Conservation (phyloP, 2,888 invertebrate genomes). For the Drosophila peninsularis region DNA sequence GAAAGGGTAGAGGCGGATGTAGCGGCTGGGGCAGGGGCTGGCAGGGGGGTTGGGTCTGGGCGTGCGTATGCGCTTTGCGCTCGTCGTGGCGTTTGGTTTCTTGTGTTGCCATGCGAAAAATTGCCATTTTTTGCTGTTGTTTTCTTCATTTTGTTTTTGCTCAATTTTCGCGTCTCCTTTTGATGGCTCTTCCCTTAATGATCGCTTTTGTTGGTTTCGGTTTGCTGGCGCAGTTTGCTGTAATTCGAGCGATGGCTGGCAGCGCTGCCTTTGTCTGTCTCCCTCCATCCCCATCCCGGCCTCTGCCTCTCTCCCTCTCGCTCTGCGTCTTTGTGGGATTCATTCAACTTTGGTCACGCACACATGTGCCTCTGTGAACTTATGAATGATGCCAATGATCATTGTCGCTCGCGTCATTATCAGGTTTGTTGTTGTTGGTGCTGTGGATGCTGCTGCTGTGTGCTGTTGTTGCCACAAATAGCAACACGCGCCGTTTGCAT, state of each 20-base stretch:
- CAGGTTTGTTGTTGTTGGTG: slow-evolving; percentile 16
- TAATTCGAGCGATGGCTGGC: slow-evolving; percentile 38
- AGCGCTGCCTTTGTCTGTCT: background rate
- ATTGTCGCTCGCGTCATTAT: slow-evolving; percentile 24
- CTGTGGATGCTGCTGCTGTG: slow-evolving; percentile 22
- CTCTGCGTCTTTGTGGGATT: slow-evolving; percentile 46
- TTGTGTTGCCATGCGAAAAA: slow-evolving; percentile 64
- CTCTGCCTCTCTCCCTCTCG: background rate
- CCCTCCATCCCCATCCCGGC: background rate
- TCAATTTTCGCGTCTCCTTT: slow-evolving; percentile 36
- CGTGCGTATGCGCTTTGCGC: background rate
- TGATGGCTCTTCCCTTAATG: slow-evolving; percentile 49
- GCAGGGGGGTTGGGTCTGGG: background rate
- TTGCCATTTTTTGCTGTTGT: slow-evolving; percentile 29
- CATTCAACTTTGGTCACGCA: slow-evolving; percentile 57
- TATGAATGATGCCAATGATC: slow-evolving; percentile 65
- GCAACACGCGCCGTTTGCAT: slow-evolving; percentile 57
- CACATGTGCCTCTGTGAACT: slow-evolving; percentile 49
- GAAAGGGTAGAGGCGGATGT: background rate
- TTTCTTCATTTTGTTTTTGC: slow-evolving; percentile 17
- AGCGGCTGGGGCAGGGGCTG: background rate
- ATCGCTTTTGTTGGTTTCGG: slow-evolving; percentile 44
- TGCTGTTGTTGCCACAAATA: slow-evolving; percentile 63
- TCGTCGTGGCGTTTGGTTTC: background rate
- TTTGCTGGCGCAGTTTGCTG: slow-evolving; percentile 23